Evolutionary conservation across 2,797 vertebrate genomes (phyloP).

Genomic region (Agapornis canus): DNA sequence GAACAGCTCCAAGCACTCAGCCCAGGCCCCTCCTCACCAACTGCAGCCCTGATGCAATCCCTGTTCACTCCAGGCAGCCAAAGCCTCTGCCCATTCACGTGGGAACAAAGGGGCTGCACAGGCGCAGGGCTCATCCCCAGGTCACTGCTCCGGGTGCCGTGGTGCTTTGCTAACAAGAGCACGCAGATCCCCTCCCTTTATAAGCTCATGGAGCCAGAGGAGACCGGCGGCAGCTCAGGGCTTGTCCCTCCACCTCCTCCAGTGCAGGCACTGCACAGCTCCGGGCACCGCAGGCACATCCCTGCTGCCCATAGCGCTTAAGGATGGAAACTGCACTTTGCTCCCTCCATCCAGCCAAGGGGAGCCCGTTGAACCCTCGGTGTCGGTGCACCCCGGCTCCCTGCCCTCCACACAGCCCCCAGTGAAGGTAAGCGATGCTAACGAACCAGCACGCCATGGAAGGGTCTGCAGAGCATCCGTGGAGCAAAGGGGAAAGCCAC

Average conservation of each 20-base stretch:
- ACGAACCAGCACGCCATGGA: rapidly evolving
- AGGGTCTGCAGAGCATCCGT: rapidly evolving
- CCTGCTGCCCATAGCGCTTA: rapidly evolving
- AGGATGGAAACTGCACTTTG: rapidly evolving
- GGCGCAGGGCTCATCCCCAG: neutral
- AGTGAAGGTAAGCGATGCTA: rapidly evolving
- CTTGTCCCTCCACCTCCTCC: rapidly evolving
- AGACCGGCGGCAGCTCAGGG: rapidly evolving
- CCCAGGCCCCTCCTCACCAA: rapidly evolving
- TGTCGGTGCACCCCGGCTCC: rapidly evolving
- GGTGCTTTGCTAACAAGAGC: neutral
- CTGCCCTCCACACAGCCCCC: rapidly evolving
- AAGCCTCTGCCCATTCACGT: neutral
- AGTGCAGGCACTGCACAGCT: rapidly evolving
- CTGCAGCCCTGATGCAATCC: neutral
- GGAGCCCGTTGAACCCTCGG: rapidly evolving
- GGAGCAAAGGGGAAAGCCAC: neutral
- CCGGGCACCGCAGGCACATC: rapidly evolving
- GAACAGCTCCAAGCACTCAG: neutral
- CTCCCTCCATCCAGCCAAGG: neutral
- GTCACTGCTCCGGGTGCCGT: neutral
- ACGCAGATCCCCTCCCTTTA: rapidly evolving
- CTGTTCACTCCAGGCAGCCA: neutral
- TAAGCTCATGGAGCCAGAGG: rapidly evolving
- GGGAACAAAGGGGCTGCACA: neutral